Base-by-base conservation (phyloP, 2,888 invertebrate species). In the Ceramica pisi region DNA sequence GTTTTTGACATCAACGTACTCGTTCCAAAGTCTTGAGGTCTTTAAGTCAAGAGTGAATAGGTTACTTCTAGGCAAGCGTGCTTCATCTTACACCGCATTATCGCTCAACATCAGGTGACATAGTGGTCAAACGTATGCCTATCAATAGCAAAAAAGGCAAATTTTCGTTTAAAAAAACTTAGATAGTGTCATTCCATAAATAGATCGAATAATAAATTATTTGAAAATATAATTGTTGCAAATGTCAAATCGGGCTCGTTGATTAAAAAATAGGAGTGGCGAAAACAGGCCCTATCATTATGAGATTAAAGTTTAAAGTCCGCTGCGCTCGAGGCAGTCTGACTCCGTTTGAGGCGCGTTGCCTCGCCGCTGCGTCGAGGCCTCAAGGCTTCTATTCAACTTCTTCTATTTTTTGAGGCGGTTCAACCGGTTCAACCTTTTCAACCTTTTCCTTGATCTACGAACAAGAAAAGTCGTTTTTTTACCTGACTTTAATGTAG, bases 371-470 rank as follows among this genome's bases (percentile, higher is more conserved):
- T 81, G 78, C 55, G 67, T 41, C 60, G 67, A 67, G 50, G 38
- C 19, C 59, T 55, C 62, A 63, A 80, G 80, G 66, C 63, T 56
- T 19, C 23, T 81, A 79, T 16, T 79, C 78, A 51, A 26, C 8
- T 5, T 64, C 67, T 10, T 50, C 31, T 0, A 61, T 8, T 51
- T 48, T 67, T n/a, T 16, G 31, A 53, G 38, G 10, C 26, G 16
- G 3, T 9, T 67, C 71, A 51, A 61, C 35, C 35, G 41, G 83
- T 77, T 64, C 67, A 48, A 53, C 23, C 16, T 38, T 69, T n/a
- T n/a, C n/a, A n/a, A n/a, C n/a, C 31, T 31, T 31, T 78, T 85
- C 82, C 48, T 87, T 83, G 71, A 90, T 81, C 91, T 91, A 90
- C 44, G 86, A 79, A 88, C 63, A 75, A 87, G 78, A 90, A 86